A percentile compares a stretch with the other conserved stretches of the same genome.
These are phyloP conservation scores for Galerucella nymphaeae DNA, from an alignment of 2,888 invertebrate species.

Conservation along the genomic window DNA sequence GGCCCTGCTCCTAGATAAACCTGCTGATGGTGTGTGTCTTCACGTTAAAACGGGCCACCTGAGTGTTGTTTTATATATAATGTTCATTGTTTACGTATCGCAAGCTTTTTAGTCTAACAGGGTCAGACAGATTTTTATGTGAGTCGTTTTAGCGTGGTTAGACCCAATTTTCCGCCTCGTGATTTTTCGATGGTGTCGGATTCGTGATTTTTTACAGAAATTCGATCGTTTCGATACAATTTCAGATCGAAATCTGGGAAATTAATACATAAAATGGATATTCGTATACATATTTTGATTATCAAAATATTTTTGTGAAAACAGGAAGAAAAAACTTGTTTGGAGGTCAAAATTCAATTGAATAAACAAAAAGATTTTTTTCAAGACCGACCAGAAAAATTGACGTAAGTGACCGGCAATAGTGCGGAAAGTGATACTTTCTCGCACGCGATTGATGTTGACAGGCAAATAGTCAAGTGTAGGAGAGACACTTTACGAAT, in stretches of 20 bases:
- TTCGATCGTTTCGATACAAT: conserved; percentile 15
- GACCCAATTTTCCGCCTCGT: conserved; percentile 38
- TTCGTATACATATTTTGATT: not conserved
- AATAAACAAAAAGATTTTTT: too few relatives aligned
- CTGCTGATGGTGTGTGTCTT: conserved; percentile 37
- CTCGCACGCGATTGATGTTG: too few relatives aligned
- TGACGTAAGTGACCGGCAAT: too few relatives aligned
- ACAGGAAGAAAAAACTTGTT: not conserved
- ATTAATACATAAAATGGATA: conserved; percentile 2
- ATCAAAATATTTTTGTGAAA: not conserved
- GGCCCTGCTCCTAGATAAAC: conserved; percentile 20
- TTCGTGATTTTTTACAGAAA: conserved; percentile 36
- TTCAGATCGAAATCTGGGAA: conserved; percentile 9
- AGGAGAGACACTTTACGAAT: too few relatives aligned
- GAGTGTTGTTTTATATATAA: conserved; percentile 41
- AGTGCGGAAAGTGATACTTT: too few relatives aligned
- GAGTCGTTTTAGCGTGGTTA: conserved; percentile 39
- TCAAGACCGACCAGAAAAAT: too few relatives aligned
- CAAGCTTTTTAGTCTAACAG: conserved; percentile 37
- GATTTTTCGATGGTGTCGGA: conserved; percentile 37
- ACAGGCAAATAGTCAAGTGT: too few relatives aligned
- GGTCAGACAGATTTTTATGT: conserved; percentile 40
- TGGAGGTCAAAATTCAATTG: too few relatives aligned
- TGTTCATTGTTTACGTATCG: conserved; percentile 38
- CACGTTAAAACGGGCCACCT: conserved; percentile 31